Evolutionary conservation across 2,888 invertebrate genomes (phyloP).

Genomic region (Melinaea marsaeus): DNA sequence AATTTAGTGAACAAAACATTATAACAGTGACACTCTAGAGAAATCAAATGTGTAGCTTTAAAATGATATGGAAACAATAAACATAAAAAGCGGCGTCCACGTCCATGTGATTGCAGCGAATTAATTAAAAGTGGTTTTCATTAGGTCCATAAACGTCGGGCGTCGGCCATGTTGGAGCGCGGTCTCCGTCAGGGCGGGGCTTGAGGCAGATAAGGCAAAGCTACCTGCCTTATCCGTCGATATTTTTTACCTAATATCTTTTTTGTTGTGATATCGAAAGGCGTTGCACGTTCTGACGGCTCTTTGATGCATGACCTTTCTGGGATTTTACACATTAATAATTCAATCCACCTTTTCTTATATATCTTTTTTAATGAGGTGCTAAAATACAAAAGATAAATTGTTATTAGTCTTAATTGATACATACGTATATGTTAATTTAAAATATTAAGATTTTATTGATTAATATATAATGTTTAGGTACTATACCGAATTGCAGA

Average conservation of each 20-base stretch:
- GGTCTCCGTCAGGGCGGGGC: conserved; percentile 47
- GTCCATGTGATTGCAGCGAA: conserved; percentile 73
- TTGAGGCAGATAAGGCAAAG: conserved; percentile 60
- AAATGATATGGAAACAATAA: conserved; percentile 75
- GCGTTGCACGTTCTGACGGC: conserved; percentile 31
- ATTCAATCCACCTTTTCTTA: conserved; percentile 31
- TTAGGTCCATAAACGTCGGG: conserved; percentile 62
- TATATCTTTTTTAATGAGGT: conserved; percentile 33
- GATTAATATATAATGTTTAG: too few species aligned
- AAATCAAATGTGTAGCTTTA: conserved; percentile 73
- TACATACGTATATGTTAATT: conserved; percentile 8
- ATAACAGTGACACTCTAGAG: conserved; percentile 71
- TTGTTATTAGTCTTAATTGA: conserved; percentile 23
- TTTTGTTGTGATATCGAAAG: conserved; percentile 29
- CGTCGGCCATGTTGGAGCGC: conserved; percentile 42
- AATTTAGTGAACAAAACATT: conserved; percentile 62
- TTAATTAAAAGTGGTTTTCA: conserved; percentile 76
- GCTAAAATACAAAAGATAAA: conserved; percentile 31
- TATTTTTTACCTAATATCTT: conserved; percentile 32
- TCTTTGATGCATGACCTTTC: conserved; percentile 34
- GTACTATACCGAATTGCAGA: too few species aligned
- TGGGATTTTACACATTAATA: conserved; percentile 32
- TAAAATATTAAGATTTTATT: too few species aligned
- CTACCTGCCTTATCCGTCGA: conserved; percentile 35
- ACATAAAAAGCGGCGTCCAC: conserved; percentile 67